Conservation (phyloP, 2,797 vertebrate genomes). For the Diceros bicornis region DNA sequence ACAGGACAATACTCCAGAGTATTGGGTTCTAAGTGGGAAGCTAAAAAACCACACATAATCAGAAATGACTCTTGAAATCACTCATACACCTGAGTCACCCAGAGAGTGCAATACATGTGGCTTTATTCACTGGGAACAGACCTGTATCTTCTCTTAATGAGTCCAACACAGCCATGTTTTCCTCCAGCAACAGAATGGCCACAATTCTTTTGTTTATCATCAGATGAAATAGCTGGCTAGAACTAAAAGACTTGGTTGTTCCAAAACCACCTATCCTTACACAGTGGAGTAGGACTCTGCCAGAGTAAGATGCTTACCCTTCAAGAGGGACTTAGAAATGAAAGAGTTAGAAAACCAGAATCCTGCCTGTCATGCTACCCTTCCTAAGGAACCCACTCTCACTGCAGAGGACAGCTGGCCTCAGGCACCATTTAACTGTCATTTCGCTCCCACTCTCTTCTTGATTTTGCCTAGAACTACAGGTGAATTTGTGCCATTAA, state of each 20-base stretch:
- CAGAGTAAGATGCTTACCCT: not conserved
- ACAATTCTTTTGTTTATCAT: conserved; percentile 48
- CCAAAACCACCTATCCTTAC: not conserved
- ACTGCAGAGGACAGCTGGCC: not conserved
- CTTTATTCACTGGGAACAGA: not conserved
- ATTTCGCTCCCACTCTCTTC: not conserved
- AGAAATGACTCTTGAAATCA: conserved; percentile 57
- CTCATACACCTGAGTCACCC: not conserved
- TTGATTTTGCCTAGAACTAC: not conserved
- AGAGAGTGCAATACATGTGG: not conserved
- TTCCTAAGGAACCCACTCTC: not conserved
- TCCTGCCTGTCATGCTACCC: not conserved
- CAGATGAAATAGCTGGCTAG: not conserved
- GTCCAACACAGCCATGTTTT: not conserved
- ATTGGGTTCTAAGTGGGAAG: not conserved
- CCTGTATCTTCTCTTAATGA: not conserved
- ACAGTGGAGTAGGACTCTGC: not conserved
- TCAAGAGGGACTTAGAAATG: not conserved
- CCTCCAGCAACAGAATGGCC: not conserved
- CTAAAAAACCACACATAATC: not conserved
- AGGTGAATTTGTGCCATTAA: not conserved
- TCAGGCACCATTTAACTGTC: not conserved
- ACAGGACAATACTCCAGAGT: not conserved
- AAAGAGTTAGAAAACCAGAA: not conserved
- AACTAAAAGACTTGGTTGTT: not conserved